Conservation (phyloP, 2,888 invertebrate genomes). For the Rhaphigaster nebulosa region DNA sequence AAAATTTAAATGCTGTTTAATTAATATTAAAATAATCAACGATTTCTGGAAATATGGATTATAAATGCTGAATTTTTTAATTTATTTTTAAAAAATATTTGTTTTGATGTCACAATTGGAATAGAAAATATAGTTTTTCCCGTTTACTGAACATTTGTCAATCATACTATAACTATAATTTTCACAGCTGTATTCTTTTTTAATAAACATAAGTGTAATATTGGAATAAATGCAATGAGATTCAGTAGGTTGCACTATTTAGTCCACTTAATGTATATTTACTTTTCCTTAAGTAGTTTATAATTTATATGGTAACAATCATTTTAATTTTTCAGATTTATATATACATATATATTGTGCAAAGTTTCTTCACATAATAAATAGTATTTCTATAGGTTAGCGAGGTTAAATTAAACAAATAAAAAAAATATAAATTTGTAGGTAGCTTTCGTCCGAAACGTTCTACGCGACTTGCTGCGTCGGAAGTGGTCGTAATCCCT, state of each 20-base stretch:
- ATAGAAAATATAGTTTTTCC: too few species aligned
- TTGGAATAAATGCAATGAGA: background rate
- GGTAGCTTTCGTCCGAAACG: background rate
- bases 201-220: slow-evolving; percentile 7
- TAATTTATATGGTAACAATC: background rate
- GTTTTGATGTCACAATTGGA: too few species aligned
- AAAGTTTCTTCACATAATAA: background rate
- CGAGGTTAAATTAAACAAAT: background rate
- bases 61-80: too few species aligned
- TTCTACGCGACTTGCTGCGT: background rate
- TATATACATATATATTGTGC: background rate
- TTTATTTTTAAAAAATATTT: too few species aligned
- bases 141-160: too few species aligned
- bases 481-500: background rate
- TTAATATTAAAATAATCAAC: too few species aligned
- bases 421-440: background rate
- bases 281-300: background rate
- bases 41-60: too few species aligned
- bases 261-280: background rate
- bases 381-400: background rate
- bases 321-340: background rate
- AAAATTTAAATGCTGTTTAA: too few species aligned
- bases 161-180: background rate
- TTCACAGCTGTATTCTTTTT: slow-evolving; percentile 10
- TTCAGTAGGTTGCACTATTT: background rate